Evolutionary conservation across 2,888 invertebrate genomes (phyloP), one percentile per base, ranked within the genome.

Genomic region (Crematogaster levior): DNA sequence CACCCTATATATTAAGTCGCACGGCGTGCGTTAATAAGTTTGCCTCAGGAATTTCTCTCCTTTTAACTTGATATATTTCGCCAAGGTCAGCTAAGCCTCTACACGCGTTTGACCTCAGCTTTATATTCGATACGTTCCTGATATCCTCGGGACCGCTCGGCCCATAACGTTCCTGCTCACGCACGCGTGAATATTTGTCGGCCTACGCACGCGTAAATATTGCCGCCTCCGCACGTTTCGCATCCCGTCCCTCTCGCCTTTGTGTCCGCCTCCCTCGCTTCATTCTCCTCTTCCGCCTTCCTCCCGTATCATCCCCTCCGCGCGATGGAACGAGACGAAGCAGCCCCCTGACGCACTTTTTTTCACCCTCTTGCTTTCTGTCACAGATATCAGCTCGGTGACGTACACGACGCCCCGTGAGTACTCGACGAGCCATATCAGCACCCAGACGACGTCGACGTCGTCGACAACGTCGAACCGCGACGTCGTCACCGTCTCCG

Each of bases 341-440:
- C 53, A 24, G 12, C 56, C 37, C 24, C 7, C 81, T 72, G 56
- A 82, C 82, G 66, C 53, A 61, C 43, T 66, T 61, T 83, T 68
- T 58, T 83, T 15, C 2, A 43, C 18, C 24, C 72, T 68, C 83
- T 63, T 51, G 66, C 77, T 81, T 74, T 65, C 81, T 60, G 56
- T 74, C 81, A 81, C 90, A 93, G 94, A 94, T 89, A 92, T 93
- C 87, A 94, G 93, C 89, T 92, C 94, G 85, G 91, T 91, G 87
- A 92, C 93, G 81, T 93, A 91, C 86, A 93, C 94, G 84, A 94
- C 93, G 43, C 92, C 91, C 84, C 90, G 91, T 65, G 93, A 92
- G 81, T 91, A 91, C 83, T 90, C 93, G 72, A 93, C 93, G 72
- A 92, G 92, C 86, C 93, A 92, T 84, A 91, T 88, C 86, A 92